Conservation (phyloP, 2,888 invertebrate genomes). For the Pristionchus maxplancki region DNA sequence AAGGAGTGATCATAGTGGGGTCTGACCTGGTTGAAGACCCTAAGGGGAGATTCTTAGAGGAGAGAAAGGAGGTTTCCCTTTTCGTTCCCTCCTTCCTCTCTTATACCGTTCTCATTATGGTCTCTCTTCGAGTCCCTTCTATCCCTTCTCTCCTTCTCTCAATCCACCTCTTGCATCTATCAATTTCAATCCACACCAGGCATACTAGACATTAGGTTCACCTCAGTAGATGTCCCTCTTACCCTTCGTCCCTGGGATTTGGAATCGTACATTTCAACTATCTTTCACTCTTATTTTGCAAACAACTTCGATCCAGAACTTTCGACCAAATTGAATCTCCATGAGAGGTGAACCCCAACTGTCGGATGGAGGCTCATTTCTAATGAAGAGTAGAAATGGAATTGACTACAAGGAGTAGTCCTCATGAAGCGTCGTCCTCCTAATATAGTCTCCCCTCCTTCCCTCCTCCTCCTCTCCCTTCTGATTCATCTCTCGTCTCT, state of each 20-base stretch:
- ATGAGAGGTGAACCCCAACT: too few species aligned
- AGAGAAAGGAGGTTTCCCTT: conserved; percentile 46
- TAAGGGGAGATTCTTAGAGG: conserved; percentile 34
- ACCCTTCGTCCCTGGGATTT: too few species aligned
- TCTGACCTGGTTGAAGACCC: conserved; percentile 46
- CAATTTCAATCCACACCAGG: neutral
- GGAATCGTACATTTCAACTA: too few species aligned
- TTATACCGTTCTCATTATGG: conserved; percentile 35
- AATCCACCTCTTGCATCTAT: neutral
- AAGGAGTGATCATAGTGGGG: neutral
- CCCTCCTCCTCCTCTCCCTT: neutral
- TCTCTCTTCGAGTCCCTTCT: neutral
- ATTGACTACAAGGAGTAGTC: too few species aligned
- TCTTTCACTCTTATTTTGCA: neutral
- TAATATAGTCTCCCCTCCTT: neutral
- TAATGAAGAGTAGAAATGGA: too few species aligned
- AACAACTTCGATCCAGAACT: too few species aligned
- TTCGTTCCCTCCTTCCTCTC: neutral
- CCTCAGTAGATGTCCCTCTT: too few species aligned
- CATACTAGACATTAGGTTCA: neutral
- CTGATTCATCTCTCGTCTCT: conserved; percentile 38
- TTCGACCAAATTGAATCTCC: too few species aligned
- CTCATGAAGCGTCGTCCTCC: neutral
- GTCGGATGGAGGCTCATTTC: too few species aligned
- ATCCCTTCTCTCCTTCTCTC: neutral